These are phyloP conservation scores for Rhodophaea formosa DNA, from an alignment of 2,888 invertebrate genomes.

Conservation along the genomic window DNA sequence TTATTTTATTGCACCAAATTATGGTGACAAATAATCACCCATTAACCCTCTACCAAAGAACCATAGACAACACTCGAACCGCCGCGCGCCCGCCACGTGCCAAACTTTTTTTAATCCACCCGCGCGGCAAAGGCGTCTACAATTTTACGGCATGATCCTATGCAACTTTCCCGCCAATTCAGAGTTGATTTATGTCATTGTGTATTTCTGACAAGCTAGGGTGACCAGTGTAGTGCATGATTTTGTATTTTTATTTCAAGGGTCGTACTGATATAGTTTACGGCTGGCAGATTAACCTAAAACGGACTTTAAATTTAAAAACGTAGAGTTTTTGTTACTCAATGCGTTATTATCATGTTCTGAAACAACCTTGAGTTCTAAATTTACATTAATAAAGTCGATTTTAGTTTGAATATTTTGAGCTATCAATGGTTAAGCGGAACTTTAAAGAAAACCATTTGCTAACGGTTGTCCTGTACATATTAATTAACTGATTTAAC, in stretches of 20 bases:
- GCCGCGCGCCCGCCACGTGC: constrained; percentile 34
- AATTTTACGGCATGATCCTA: constrained; percentile 13
- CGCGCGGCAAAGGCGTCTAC: not conserved
- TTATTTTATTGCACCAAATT: constrained; percentile 8
- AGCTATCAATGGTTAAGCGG: not conserved
- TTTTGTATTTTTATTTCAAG: constrained; percentile 6
- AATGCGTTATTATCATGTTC: not conserved
- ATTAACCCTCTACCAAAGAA: constrained; percentile 8
- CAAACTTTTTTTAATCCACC: constrained; percentile 20
- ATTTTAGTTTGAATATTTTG: not conserved
- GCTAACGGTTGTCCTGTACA: constrained; percentile 7
- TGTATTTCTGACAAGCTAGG: constrained; percentile 8
- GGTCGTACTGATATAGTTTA: not conserved
- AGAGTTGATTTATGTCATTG: constrained; percentile 13
- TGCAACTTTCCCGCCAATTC: constrained; percentile 13
- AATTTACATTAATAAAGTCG: not conserved
- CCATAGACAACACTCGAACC: constrained; percentile 26
- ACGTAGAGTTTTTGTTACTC: not conserved
- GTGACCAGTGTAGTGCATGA: constrained; percentile 12
- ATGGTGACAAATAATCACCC: constrained; percentile 11
- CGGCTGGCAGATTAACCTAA: not conserved
- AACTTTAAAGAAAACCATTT: not conserved
- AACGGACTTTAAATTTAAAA: not conserved
- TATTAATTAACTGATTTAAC: constrained; percentile 11
- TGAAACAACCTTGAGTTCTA: not conserved